Evolutionary conservation across 1,140 invertebrate genomes (phyloP), one percentile per base, ranked within the genome.

Genomic region (Apis florea): DNA sequence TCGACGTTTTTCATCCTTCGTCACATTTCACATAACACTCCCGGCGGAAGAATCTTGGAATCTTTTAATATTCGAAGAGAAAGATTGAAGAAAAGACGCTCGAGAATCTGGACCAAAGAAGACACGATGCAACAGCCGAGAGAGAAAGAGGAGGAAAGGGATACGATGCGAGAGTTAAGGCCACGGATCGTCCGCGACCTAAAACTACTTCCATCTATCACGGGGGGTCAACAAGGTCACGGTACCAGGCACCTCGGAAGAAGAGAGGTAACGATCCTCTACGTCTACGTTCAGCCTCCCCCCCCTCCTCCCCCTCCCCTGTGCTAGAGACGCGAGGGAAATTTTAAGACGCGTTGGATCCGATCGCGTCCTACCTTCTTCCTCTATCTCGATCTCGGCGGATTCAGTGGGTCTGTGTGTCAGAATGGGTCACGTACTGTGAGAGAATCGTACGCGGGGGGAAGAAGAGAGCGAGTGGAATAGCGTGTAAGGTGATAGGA

Each of bases 321-420:
- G 3, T 40, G 6, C 31, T 40, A 40, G 31, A 31, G 53, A 47
- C 54, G 26, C n/a, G 47, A 74, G 84, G 72, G 85, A 86, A 86
- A 86, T 73, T 85, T 80, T 77, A 83, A n/a, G n/a, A n/a, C n/a
- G n/a, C n/a, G n/a, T n/a, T n/a, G n/a, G n/a, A n/a, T n/a, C n/a
- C 56, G 61, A 40, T 24, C 66, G 6, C n/a, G 66, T 68, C 56
- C 73, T 70, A 63, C 59, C 26, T 67, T 74, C 59, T 82, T 59
- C 64, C 8, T 59, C 70, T 82, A 73, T 63, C 83, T 83, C 69
- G 81, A 83, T 85, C 75, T 67, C 68, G 71, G 53, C 58, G 47
- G 31, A 24, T 24, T 89, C 90, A 92, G 92, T 93, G 93, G 93
- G 93, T 94, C 93, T 93, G 88, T 93, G 92, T 93, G 93, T 93